Conservation (phyloP, 2,888 invertebrate genomes). For the Drosophila leonis region DNA sequence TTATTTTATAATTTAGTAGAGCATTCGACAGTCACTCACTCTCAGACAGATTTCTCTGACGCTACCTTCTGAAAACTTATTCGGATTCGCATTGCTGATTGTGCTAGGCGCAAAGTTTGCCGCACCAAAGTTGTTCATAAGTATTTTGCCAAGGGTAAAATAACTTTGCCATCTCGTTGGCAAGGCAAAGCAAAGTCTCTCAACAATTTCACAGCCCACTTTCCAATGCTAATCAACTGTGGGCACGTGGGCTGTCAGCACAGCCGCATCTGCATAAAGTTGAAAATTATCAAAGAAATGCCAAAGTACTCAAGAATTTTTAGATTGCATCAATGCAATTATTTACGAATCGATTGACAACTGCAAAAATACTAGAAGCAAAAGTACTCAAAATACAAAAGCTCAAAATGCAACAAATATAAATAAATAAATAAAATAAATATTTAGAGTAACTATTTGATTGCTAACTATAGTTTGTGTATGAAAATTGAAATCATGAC, state of each 20-base stretch:
- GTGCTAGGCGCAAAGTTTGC: conserved; percentile 66
- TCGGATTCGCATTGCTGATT: conserved; percentile 57
- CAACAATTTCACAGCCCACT: conserved; percentile 36
- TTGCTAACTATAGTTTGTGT: neutral
- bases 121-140: conserved; percentile 64
- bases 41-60: neutral
- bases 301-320: conserved; percentile 14
- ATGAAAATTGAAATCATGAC: neutral
- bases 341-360: conserved; percentile 14
- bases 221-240: conserved; percentile 56
- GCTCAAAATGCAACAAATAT: neutral
- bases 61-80: conserved; percentile 51
- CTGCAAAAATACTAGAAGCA: neutral
- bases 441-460: neutral
- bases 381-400: neutral
- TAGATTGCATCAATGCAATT: conserved; percentile 28
- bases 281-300: conserved; percentile 7
- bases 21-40: neutral
- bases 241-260: conserved; percentile 6
- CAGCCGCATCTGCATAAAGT: conserved; percentile 34
- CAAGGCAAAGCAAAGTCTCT: conserved; percentile 37
- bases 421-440: too few species aligned
- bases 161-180: conserved; percentile 66
- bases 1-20: conserved; percentile 2
- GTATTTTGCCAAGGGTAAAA: conserved; percentile 69